Conservation (phyloP, 2,113 vertebrate genomes). For the Ginglymostoma cirratum region DNA sequence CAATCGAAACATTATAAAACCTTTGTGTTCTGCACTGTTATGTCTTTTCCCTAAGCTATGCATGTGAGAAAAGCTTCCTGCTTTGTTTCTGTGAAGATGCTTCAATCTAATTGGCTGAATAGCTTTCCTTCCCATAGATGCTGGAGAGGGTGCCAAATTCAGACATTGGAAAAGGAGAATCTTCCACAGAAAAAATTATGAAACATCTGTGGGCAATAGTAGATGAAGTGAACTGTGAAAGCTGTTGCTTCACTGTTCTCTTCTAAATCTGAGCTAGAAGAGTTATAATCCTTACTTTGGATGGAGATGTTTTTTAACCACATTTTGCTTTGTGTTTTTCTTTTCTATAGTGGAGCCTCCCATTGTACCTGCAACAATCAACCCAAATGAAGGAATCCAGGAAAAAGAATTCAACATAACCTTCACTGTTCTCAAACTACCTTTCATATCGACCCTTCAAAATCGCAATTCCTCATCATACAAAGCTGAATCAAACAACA, state of each 20-base stretch:
- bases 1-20: too few species aligned
- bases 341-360: neutral
- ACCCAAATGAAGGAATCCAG: neutral
- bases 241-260: neutral
- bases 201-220: neutral
- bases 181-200: neutral
- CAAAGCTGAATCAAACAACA: neutral
- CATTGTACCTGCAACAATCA: neutral
- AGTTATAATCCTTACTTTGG: neutral
- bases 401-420: neutral
- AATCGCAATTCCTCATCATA: neutral
- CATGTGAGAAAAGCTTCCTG: too few species aligned
- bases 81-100: too few species aligned
- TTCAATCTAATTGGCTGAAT: too few species aligned
- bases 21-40: too few species aligned
- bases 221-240: neutral
- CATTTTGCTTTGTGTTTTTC: neutral
- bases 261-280: neutral
- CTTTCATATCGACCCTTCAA: neutral
- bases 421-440: constrained; percentile 2
- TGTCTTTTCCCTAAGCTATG: too few species aligned
- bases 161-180: neutral
- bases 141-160: neutral
- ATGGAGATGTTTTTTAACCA: neutral
- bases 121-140: too few species aligned